Base-by-base conservation (phyloP, 2,113 vertebrate genomes). In the Hucho hucho region DNA sequence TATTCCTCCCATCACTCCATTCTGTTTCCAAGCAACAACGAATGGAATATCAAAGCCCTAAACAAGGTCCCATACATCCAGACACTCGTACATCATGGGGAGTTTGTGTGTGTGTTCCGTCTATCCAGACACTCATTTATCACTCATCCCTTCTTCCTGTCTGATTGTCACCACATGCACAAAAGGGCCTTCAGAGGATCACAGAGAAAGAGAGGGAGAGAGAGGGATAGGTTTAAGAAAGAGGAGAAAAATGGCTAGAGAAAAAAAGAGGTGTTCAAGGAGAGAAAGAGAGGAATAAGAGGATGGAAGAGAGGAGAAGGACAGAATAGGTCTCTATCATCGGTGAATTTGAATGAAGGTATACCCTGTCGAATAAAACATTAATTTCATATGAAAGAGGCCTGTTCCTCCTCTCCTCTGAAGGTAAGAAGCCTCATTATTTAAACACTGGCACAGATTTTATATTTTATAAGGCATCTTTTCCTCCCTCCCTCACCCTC, bases 351-450 rank as follows among this genome's bases (percentile, higher is more conserved):
- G 53, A 66, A 78, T 69, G 64, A 72, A 75, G 67, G 56, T 11
- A 61, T 32, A 26, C 4, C 53, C 49, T 22, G 63, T n/a, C 64
- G 7, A 58, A 76, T 73, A 32, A 70, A 75, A 78, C 74, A 26
- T 69, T 28, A 75, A 72, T 74, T 64, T 13, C 4, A 78, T 72
- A 81, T 81, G 63, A 81, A 81, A 78, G 73, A 25, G 53, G 37
- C 4, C 69, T 67, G 22, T 24, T 37, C 26, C 28, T 32, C 49
- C 56, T 18, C 28, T 78, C 69, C 28, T 78, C 69, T 72, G 73
- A 83, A 72, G 70, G 79, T 83, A 74, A 71, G 69, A 49, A 74
- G 70, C 71, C 66, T 64, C 70, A 79, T 83, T 83, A 79, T 79
- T 79, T 22, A 74, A 83, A 79, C 18, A 59, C 58, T 61, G 68